Evolutionary conservation across 2,797 vertebrate genomes (phyloP).

Genomic region (Sebastes alutus): DNA sequence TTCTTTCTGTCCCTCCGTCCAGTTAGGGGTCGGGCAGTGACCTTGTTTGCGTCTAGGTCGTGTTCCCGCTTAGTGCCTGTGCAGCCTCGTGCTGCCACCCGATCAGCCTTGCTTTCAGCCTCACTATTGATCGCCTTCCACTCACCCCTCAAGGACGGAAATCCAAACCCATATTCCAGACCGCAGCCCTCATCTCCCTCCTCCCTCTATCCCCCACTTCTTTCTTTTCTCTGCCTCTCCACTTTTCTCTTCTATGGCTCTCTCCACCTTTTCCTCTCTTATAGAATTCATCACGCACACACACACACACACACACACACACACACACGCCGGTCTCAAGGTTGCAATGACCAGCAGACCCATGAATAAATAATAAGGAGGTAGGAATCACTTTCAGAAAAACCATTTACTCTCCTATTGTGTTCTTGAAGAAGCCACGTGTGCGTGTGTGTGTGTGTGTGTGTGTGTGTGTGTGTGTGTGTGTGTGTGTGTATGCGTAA

Average conservation of each 20-base stretch:
- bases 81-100: conserved; percentile 75
- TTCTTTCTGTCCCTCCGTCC: conserved; percentile 8
- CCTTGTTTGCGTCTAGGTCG: conserved; percentile 81
- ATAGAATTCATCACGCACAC: conserved; percentile 59
- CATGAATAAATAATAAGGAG: conserved; percentile 87
- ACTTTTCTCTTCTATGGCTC: conserved; percentile 62
- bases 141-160: conserved; percentile 85
- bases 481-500: conserved; percentile 21
- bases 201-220: conserved; percentile 25
- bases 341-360: conserved; percentile 84
- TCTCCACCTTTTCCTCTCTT: conserved; percentile 51
- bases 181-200: conserved; percentile 62
- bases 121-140: conserved; percentile 79
- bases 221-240: conserved; percentile 56
- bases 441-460: conserved; percentile 5
- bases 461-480: conserved; percentile 8
- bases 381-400: conserved; percentile 86
- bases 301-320: conserved; percentile 1
- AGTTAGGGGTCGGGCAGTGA: conserved; percentile 74
- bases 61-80: conserved; percentile 67
- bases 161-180: conserved; percentile 79
- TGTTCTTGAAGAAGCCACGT: conserved; percentile 76
- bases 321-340: conserved; percentile 72
- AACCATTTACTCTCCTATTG: conserved; percentile 85
- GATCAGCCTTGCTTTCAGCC: conserved; percentile 82